Base-by-base conservation (phyloP, 2,113 vertebrate species). In the Brienomyrus longianalis region DNA sequence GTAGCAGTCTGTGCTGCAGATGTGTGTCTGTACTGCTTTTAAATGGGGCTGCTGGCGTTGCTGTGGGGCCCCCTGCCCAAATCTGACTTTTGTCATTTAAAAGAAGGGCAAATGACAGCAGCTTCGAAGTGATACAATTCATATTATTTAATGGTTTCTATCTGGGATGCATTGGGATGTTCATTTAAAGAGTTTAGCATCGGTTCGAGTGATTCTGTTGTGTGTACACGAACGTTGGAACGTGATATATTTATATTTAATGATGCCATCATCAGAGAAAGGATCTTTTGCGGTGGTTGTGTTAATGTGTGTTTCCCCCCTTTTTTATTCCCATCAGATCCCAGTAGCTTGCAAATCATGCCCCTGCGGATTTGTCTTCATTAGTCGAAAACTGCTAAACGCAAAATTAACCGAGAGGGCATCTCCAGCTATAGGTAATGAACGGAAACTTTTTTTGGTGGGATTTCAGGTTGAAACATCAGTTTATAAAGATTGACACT, bases 271-370 rank as follows among this genome's bases (percentile, higher is more conserved):
- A 45, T 21, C n/a, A 51, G 43, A 62, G 62, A 35, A 19, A 13
- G 13, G 11, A 43, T 19, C 35, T 87, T 50, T 62, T 23, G 39
- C 10, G 48, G 9, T 83, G 39, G 27, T 39, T 51, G 23, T 80
- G n/a, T 83, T 89, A 48, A 84, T 86, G 19, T 21, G 66, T 70
- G 43, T 90, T 90, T 84, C 56, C 35, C 3, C 4, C 92, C 74
- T 92, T 11, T 90, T 88, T 92, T 31, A 89, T 70, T 89, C 77
- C 84, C 91, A 90, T 21, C 90, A 99, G 98, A 98, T 99, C 95
- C 98, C 98, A 88, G 98, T 99, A 91, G 98, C 98, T 11, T 99
- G 98, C 94, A 99, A 99, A 94, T 98, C 98, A 2, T 99, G 98
- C 91, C 97, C 98, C 7, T 99, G 98, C 94, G 98, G 98, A 90